phyloP scores from a whole-genome alignment of 2,113 vertebrate genomes.

The Numenius arquata region DNA sequence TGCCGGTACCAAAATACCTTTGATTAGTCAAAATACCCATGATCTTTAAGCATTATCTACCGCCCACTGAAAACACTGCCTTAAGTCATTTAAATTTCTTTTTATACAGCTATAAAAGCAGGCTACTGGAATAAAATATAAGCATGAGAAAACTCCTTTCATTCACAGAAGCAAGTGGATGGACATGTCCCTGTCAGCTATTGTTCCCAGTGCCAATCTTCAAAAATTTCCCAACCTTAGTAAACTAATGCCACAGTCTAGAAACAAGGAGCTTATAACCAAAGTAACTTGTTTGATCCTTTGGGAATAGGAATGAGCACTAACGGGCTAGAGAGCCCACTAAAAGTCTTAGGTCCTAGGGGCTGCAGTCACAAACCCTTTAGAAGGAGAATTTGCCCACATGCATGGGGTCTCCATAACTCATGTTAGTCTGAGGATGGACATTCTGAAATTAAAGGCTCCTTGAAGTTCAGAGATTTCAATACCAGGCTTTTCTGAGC shows the following conservation, averaged over 20 bases:
- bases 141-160: neutral
- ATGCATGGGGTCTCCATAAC: fast-evolving
- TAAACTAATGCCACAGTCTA: neutral
- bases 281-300: neutral
- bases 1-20: neutral
- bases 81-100: neutral
- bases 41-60: neutral
- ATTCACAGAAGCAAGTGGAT: neutral
- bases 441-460: neutral
- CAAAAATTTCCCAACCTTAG: neutral
- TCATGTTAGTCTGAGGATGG: neutral
- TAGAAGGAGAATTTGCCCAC: neutral
- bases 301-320: neutral
- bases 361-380: neutral
- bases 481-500: neutral
- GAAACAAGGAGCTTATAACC: neutral
- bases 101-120: neutral
- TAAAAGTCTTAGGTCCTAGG: neutral
- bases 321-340: neutral
- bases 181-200: neutral
- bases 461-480: neutral
- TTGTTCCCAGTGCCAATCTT: neutral
- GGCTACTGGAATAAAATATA: neutral
- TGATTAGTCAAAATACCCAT: neutral
- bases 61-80: neutral